A percentile compares a stretch with the other conserved stretches of the same genome.
Conservation (phyloP, 2,888 invertebrate species). For the Brachyptera risi region DNA sequence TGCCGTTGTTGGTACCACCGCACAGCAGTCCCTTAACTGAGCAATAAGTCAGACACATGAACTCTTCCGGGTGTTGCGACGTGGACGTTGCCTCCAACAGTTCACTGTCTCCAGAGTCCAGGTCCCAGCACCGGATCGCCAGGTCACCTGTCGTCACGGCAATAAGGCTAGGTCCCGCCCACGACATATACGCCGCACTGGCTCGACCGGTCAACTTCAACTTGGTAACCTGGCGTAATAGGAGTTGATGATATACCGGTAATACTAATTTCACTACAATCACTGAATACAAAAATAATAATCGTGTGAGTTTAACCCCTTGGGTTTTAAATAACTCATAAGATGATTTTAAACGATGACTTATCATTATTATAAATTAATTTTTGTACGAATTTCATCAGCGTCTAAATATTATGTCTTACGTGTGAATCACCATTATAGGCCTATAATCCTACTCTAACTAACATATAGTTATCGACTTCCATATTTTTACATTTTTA, state of each 20-base stretch:
- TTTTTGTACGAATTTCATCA: no score
- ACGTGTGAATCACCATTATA: no score
- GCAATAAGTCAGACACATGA: neutral
- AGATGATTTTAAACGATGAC: no score
- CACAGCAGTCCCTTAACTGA: conserved; percentile 63
- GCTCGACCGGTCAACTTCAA: conserved; percentile 60
- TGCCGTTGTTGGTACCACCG: conserved; percentile 86
- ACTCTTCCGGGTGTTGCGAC: conserved; percentile 13
- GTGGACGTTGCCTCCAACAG: conserved; percentile 64
- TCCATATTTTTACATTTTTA: no score
- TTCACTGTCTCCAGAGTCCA: conserved; percentile 90
- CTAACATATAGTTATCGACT: no score
- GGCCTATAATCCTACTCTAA: no score
- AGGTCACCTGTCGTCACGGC: conserved; percentile 79
- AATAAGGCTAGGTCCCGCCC: conserved; percentile 66
- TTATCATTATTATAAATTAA: no score
- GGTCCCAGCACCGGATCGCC: conserved; percentile 86
- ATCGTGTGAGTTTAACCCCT: conserved; percentile 55
- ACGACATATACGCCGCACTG: conserved; percentile 58
- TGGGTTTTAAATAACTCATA: no score
- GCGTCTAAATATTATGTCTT: no score
- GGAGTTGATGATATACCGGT: conserved; percentile 17
- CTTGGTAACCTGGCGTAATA: neutral
- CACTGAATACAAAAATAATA: neutral
- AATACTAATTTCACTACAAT: conserved; percentile 9